phyloP scores from a whole-genome alignment of 2,888 invertebrate genomes.

The Agriopis marginaria region DNA sequence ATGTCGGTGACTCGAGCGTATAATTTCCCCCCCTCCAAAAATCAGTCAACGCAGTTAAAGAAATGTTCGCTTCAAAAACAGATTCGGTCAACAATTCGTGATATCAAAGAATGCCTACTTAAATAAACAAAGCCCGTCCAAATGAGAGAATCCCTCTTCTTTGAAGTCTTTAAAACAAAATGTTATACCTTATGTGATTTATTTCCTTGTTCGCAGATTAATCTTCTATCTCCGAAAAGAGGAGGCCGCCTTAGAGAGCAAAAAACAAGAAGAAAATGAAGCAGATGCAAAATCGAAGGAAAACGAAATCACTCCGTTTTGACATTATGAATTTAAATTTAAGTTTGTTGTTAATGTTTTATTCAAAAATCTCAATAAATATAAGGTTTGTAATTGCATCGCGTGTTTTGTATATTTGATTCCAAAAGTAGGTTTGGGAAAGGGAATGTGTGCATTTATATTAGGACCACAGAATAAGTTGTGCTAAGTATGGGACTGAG shows the following conservation, averaged over 20 bases:
- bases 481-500: no score
- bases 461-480: no score
- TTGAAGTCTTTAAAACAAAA: background rate
- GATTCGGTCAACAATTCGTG: no score
- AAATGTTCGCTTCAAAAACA: no score
- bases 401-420: slow-evolving; percentile 42
- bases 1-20: no score
- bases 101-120: no score
- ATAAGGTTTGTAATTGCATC: slow-evolving; percentile 71
- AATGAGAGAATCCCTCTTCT: background rate
- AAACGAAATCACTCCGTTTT: slow-evolving; percentile 78
- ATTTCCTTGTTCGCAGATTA: slow-evolving; percentile 59
- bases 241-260: slow-evolving; percentile 50
- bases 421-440: no score
- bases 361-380: slow-evolving; percentile 80
- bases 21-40: no score
- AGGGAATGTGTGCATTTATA: no score
- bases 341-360: slow-evolving; percentile 56
- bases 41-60: no score
- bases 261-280: slow-evolving; percentile 33
- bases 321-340: slow-evolving; percentile 60
- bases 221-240: slow-evolving; percentile 66
- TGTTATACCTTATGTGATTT: background rate
- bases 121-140: background rate
- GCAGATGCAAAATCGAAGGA: slow-evolving; percentile 64